Base-by-base conservation (phyloP, 2,113 vertebrate species). In the Gila orcuttii region DNA sequence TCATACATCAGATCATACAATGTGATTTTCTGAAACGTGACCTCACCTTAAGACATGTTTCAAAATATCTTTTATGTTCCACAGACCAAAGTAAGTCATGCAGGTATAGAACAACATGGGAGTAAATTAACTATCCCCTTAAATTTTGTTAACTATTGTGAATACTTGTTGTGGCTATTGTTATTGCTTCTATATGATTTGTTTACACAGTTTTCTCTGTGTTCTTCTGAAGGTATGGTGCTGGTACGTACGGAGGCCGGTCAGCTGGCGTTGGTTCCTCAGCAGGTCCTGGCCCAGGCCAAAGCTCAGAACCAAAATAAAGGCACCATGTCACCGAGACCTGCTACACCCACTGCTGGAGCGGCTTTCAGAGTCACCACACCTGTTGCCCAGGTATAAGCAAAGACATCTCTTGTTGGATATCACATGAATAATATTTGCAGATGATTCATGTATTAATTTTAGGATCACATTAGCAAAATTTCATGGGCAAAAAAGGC, bases 181-280 rank as follows among this genome's bases (percentile, higher is more conserved):
- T 17, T 11, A 12, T 23, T 71, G 36, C 21, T 3, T 23, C 39
- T 4, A 3, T 10, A 3, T 77, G 74, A 77, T 17, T 21, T 17
- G 25, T 77, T 62, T 77, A 23, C 71, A 11, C 25, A 5, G 81
- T 75, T 47, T 31, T 3, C 0, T 39, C 68, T 64, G 84, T 85
- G 68, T 82, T 7, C 57, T 79, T 57, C 47, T 59, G 6, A 2
- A 97, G 96, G 96, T 52, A 97, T 97, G 96, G 95, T 97, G 25
- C 87, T 97, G 91, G 96, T 97, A 59, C 95, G 96, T 15, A 97
- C 96, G 0, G 96, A 97, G 55, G 89, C 95, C 3, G 96, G 96
- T 0, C 96, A 97, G 90, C 92, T 97, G 10, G 96, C 96, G 6
- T 94, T 97, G 96, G 96, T 96, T 89, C 96, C 96, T 39, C 96